Evolutionary conservation across 2,113 vertebrate genomes (phyloP).

Genomic region (rabbit (Oryctolagus cuniculus)): DNA sequence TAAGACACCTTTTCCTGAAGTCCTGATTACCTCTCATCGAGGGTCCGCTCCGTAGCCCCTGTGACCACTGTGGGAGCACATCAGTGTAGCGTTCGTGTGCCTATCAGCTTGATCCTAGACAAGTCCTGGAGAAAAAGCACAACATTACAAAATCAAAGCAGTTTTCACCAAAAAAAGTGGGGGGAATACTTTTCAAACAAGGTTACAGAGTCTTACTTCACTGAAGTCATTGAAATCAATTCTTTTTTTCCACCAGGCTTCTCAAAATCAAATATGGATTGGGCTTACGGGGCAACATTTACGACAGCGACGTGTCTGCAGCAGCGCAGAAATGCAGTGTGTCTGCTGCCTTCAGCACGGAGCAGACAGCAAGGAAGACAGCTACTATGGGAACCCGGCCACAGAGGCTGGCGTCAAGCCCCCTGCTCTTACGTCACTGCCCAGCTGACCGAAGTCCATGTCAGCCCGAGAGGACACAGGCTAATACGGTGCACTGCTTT

Average conservation of each 20-base stretch:
- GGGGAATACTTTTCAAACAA: conserved; percentile 72
- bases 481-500: conserved; percentile 44
- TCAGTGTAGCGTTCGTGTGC: conserved; percentile 31
- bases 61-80: conserved; percentile 48
- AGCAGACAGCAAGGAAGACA: conserved; percentile 66
- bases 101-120: conserved; percentile 55
- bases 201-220: conserved; percentile 58
- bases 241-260: conserved; percentile 33
- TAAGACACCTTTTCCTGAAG: too few relatives aligned
- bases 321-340: conserved; percentile 74
- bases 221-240: conserved; percentile 28
- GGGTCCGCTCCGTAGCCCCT: not conserved
- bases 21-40: too few relatives aligned
- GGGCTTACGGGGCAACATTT: conserved; percentile 69
- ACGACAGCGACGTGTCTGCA: conserved; percentile 70
- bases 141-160: conserved; percentile 54
- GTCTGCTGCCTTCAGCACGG: conserved; percentile 65
- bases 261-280: conserved; percentile 72
- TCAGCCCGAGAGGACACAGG: conserved; percentile 30
- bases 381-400: conserved; percentile 70
- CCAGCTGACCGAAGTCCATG: too few relatives aligned
- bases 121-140: conserved; percentile 34
- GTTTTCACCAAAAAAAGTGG: conserved; percentile 44
- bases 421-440: conserved; percentile 50
- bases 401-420: conserved; percentile 43